These are phyloP conservation scores for Carcharodon carcharias DNA, from an alignment of 2,797 vertebrate genomes.

Conservation along the genomic window DNA sequence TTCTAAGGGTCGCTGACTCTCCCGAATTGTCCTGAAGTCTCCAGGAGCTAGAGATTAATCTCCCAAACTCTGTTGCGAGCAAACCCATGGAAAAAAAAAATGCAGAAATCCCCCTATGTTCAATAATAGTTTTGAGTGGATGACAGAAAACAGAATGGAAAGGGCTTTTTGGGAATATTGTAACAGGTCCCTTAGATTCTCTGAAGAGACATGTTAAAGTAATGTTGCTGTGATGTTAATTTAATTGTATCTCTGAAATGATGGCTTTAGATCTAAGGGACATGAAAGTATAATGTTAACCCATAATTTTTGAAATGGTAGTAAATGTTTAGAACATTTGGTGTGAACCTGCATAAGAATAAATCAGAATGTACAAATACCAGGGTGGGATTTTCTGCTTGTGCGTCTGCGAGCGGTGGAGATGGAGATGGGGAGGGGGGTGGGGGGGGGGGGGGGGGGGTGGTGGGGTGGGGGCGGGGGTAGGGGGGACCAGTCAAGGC, in stretches of 20 bases:
- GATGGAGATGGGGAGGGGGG: too few relatives aligned
- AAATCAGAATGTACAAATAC: too few relatives aligned
- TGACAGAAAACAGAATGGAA: neutral
- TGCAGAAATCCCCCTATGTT: neutral
- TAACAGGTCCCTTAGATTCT: neutral
- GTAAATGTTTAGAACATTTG: neutral
- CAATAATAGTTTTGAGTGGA: neutral
- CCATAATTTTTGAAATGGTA: neutral
- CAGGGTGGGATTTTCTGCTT: too few relatives aligned
- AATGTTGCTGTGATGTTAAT: neutral
- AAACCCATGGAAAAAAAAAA: too few relatives aligned
- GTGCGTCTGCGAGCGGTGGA: too few relatives aligned
- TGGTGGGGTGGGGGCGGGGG: too few relatives aligned
- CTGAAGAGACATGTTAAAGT: neutral
- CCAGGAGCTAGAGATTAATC: too few relatives aligned
- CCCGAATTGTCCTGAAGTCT: too few relatives aligned
- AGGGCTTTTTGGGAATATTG: neutral
- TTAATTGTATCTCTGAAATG: neutral
- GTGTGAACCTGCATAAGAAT: too few relatives aligned
- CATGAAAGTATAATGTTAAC: neutral
- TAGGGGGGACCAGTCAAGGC: too few relatives aligned
- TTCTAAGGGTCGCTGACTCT: neutral
- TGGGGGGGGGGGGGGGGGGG: too few relatives aligned
- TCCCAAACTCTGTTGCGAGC: too few relatives aligned
- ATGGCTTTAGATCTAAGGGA: neutral